These are phyloP conservation scores for Thumatha senex DNA, from an alignment of 2,888 invertebrate genomes.

Conservation along the genomic window DNA sequence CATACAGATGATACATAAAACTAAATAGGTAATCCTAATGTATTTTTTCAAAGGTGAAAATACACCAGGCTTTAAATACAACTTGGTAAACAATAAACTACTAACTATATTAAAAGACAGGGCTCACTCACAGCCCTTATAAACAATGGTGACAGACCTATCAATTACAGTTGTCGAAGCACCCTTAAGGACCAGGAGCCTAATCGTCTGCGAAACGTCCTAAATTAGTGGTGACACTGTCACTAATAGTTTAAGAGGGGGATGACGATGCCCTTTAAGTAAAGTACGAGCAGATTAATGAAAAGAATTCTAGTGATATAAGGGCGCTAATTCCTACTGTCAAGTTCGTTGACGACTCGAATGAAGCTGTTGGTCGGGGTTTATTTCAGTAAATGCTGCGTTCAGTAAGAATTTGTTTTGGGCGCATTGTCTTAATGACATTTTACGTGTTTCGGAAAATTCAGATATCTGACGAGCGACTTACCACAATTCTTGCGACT, in stretches of 20 bases:
- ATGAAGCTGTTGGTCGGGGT: neutral
- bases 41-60: no score
- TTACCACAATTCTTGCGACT: no score
- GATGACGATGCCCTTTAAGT: conserved; percentile 18
- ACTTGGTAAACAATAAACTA: neutral
- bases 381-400: neutral
- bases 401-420: no score
- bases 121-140: conserved; percentile 18
- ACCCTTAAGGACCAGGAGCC: conserved; percentile 12
- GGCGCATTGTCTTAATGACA: no score
- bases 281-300: conserved; percentile 27
- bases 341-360: neutral
- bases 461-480: no score
- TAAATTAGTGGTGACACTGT: conserved; percentile 54
- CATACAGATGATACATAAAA: no score
- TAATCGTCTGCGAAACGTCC: conserved; percentile 51
- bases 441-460: no score
- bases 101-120: neutral
- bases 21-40: no score
- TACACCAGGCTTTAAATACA: no score
- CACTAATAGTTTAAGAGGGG: conserved; percentile 39
- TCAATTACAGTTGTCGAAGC: conserved; percentile 44
- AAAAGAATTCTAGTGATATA: conserved; percentile 10
- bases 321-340: neutral
- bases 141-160: conserved; percentile 39